A percentile compares a stretch with the other conserved stretches of the same genome.
phyloP scores from a whole-genome alignment of 2,113 vertebrate species.

The Ovis canadensis region DNA sequence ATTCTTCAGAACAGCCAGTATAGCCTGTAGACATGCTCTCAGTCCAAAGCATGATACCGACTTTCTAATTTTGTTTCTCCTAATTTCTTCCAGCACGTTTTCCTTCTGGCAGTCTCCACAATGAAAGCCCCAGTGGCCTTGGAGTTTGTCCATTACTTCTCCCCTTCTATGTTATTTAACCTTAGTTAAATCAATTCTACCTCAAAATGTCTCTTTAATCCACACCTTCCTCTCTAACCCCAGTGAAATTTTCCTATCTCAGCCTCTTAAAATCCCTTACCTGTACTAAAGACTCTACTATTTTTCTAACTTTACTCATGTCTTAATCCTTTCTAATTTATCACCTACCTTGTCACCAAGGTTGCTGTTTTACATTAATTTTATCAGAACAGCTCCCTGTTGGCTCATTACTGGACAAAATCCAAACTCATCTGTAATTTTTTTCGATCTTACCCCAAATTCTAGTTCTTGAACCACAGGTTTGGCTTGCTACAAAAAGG shows the following conservation, averaged over 20 bases:
- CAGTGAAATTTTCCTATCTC: not conserved
- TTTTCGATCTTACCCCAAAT: not conserved
- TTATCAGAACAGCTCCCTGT: not conserved
- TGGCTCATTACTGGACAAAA: constrained; percentile 19
- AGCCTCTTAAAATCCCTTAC: not conserved
- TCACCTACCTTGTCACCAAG: not conserved
- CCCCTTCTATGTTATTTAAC: not conserved
- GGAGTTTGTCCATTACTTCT: not conserved
- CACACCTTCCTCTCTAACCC: not conserved
- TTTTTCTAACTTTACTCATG: not conserved
- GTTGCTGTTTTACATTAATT: constrained; percentile 21
- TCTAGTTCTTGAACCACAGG: not conserved
- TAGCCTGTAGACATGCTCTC: not conserved
- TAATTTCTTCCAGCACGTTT: not conserved
- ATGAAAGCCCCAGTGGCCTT: not conserved
- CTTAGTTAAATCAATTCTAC: not conserved
- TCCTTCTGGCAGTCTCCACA: not conserved
- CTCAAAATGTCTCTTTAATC: not conserved
- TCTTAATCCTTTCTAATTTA: constrained; percentile 10
- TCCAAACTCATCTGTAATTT: not conserved
- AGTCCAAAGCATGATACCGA: not conserved
- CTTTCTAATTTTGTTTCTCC: not conserved
- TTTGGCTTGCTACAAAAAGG: not conserved
- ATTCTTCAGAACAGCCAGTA: not conserved
- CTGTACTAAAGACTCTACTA: not conserved